Base-by-base conservation (phyloP, 2,113 vertebrate species). In the Phylloscopus trochiloides region DNA sequence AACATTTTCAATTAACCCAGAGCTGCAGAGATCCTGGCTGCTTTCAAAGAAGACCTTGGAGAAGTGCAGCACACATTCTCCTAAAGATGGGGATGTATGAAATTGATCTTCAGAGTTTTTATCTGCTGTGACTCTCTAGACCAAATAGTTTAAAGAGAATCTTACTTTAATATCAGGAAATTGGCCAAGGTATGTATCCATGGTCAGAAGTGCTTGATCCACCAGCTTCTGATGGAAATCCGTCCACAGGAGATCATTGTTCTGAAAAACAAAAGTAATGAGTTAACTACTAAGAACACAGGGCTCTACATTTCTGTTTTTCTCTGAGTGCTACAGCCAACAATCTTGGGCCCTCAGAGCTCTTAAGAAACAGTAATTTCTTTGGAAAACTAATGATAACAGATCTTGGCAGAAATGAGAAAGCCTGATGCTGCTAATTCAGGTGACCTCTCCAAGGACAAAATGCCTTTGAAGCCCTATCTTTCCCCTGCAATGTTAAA, bases 221-320 rank as follows among this genome's bases (percentile, higher is more conserved):
- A 99, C 99, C 95, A 99, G 96, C 95, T 99, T 99, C 98, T 99
- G 99, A 95, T 99, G 99, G 95, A 99, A 99, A 95, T 99, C 99
- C 2, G 98, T 98, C 99, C 99, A 99, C 5, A 99, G 98, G 19
- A 99, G 98, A 88, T 99, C 99, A 48, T 98, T 99, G 97, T 99
- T 99, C 99, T 99, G 96, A 70, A 97, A 97, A 89, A 93, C 26
- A 93, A 55, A 92, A 78, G 47, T 25, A 38, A 18, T 5, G 5
- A 40, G 14, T n/a, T 55, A 65, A 72, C 26, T 45, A 20, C 21
- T 62, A 83, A 72, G 50, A 90, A 58, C 40, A 76, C 6, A 73
- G 31, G 57, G 18, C 15, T 62, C 28, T 22, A 57, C 50, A 16
- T 45, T 75, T 82, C 38, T 43, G 1, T 12, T 70, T 86, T 54